These are phyloP conservation scores for Periphyllus acericola DNA, from an alignment of 2,888 invertebrate genomes.

Conservation along the genomic window DNA sequence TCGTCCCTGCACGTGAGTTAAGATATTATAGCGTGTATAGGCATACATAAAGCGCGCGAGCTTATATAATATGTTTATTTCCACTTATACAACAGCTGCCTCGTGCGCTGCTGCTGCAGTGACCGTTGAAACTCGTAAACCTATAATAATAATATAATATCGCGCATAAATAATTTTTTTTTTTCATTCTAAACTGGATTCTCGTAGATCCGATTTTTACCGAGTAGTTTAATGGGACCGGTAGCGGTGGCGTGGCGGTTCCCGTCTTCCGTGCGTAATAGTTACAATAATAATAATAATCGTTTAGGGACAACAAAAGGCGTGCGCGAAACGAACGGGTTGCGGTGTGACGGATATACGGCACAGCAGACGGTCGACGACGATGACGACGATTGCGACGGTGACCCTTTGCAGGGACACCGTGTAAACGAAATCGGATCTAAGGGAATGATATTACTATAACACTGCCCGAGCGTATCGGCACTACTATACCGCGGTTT, in stretches of 20 bases:
- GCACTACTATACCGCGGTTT: too few species aligned
- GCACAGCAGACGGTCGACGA: too few species aligned
- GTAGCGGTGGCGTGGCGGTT: not conserved
- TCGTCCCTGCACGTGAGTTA: not conserved
- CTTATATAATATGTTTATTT: not conserved
- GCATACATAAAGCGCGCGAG: not conserved
- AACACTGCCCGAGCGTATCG: not conserved
- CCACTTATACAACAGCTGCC: slow-evolving; percentile 26
- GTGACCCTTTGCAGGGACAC: not conserved
- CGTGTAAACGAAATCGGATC: not conserved
- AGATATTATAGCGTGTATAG: not conserved
- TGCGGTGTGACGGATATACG: not conserved
- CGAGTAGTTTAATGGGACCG: slow-evolving; percentile 40
- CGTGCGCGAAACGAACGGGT: slow-evolving; percentile 16
- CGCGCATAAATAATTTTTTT: not conserved
- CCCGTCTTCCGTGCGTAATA: not conserved
- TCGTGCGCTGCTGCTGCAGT: not conserved
- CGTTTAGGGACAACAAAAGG: slow-evolving; percentile 39
- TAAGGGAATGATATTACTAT: not conserved
- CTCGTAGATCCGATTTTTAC: slow-evolving; percentile 41
- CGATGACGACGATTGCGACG: not conserved
- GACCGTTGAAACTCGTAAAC: slow-evolving; percentile 34
- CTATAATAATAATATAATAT: not conserved
- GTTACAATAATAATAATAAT: not conserved
- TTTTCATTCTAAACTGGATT: slow-evolving; percentile 32